A percentile compares a stretch with the other conserved stretches of the same genome.
These are phyloP conservation scores for Porites lutea DNA, from an alignment of 64 coral and sea anemone species.

Conservation along the genomic window DNA sequence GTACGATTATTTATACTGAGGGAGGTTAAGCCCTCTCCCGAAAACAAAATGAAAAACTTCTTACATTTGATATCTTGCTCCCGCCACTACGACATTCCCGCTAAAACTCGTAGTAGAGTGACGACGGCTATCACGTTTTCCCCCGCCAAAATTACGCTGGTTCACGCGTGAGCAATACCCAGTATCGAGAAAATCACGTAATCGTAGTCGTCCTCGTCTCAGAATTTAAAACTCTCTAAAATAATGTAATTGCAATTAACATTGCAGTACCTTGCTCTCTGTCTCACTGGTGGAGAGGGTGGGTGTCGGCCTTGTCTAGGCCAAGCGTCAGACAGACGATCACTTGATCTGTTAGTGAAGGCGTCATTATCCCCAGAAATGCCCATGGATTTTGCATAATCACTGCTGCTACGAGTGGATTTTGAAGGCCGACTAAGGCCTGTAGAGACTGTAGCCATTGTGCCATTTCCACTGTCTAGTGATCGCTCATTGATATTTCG, in stretches of 20 bases:
- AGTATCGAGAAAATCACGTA: too few relatives aligned
- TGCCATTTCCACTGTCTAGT: constrained; percentile 94
- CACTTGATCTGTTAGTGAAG: constrained; percentile 30
- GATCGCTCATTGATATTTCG: constrained; percentile 70
- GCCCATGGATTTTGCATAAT: background rate
- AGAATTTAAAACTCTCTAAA: too few relatives aligned
- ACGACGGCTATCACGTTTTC: too few relatives aligned
- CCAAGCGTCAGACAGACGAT: constrained; percentile 69
- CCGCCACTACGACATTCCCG: too few relatives aligned
- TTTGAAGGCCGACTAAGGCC: constrained; percentile 69
- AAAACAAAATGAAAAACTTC: too few relatives aligned
- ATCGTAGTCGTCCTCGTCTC: too few relatives aligned
- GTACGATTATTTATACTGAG: too few relatives aligned
- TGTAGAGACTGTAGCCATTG: constrained; percentile 94
- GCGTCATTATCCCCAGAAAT: constrained; percentile 20
- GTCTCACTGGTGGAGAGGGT: constrained; percentile 94
- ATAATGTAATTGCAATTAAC: background rate
- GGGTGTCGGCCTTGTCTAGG: constrained; percentile 70
- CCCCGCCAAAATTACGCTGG: too few relatives aligned
- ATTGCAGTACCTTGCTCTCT: constrained; percentile 82
- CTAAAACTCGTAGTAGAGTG: too few relatives aligned
- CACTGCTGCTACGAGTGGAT: constrained; percentile 39
- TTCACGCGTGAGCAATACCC: too few relatives aligned
- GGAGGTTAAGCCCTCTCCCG: too few relatives aligned
- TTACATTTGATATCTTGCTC: too few relatives aligned